phyloP scores from a whole-genome alignment of 2,888 invertebrate genomes.

The Chloroclysta siterata region DNA sequence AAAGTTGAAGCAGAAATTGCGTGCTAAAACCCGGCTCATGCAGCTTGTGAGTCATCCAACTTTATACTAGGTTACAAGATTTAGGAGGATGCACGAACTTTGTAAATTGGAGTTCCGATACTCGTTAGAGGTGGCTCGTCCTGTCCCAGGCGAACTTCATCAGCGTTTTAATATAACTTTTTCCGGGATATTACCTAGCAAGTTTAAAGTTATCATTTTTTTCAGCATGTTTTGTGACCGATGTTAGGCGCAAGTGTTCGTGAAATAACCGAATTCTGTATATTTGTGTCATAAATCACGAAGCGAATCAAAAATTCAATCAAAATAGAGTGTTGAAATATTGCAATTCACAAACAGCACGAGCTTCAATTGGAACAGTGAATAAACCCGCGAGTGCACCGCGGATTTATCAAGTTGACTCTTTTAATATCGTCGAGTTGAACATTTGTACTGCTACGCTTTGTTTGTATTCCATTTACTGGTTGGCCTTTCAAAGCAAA shows the following conservation, averaged over 20 bases:
- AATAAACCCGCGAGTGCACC: background rate
- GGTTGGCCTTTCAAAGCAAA: background rate
- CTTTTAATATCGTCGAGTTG: too few relatives aligned
- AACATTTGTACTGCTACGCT: too few relatives aligned
- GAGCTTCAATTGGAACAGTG: background rate
- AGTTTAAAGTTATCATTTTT: background rate
- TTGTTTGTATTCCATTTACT: background rate
- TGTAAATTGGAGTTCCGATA: slow-evolving; percentile 14
- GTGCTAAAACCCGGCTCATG: background rate
- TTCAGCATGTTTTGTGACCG: background rate
- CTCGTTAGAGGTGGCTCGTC: background rate
- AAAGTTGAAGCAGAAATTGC: background rate
- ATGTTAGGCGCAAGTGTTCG: background rate
- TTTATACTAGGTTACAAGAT: background rate
- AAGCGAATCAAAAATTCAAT: background rate
- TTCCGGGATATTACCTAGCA: background rate
- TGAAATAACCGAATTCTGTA: background rate
- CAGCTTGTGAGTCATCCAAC: slow-evolving; percentile 15
- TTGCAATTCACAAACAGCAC: background rate
- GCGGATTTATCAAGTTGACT: background rate
- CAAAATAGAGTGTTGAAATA: background rate
- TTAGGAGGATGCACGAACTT: slow-evolving; percentile 12
- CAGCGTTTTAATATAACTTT: background rate
- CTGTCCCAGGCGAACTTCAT: background rate
- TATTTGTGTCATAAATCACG: background rate